Base-by-base conservation (phyloP, 2,113 vertebrate species). In the Falcunculus frontatus region DNA sequence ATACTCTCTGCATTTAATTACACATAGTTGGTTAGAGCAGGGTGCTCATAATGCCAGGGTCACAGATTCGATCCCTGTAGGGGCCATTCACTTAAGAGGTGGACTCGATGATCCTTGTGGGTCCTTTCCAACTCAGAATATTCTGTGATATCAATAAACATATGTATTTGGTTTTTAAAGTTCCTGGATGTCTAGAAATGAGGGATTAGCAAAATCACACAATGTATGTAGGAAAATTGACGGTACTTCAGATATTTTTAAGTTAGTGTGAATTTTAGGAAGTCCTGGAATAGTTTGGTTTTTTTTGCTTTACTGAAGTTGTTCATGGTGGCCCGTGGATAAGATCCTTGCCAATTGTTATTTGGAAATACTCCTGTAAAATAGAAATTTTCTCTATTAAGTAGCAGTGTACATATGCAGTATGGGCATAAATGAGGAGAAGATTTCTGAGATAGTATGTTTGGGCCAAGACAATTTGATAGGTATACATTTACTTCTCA, bases 391-490 rank as follows among this genome's bases (percentile, higher is more conserved):
- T 52, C 56, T 67, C 30, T 59, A 64, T 32, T 46, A 60, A 53
- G 46, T 73, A 72, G 19, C 15, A 87, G 44, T 4, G 8, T 46
- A 26, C 0, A 3, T 62, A n/a, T 53, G 32, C 47, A 64, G 9
- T 26, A n/a, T 79, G 75, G 84, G 30, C 77, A 81, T 94, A 93
- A 96, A 74, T 65, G 37, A 96, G 46, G n/a, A 81, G 29, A 89
- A 91, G 74, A 85, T 87, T 84, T 78, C 84, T 85, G 90, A 95
- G 85, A 75, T 22, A 62, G 42, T 78, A 23, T 79, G 73, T 86
- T 88, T 87, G 89, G 91, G 84, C 72, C 35, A 87, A 75, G 91
- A 87, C 56, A 52, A 92, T 95, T 94, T 87, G 80, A 52, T 70
- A 92, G 91, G 21, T 46, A 39, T 62, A 84, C 16, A 30, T 96